A percentile compares a stretch with the other conserved stretches of the same genome.
These are phyloP conservation scores for Coracopsis vasa DNA, from an alignment of 2,113 vertebrate species.

Conservation along the genomic window DNA sequence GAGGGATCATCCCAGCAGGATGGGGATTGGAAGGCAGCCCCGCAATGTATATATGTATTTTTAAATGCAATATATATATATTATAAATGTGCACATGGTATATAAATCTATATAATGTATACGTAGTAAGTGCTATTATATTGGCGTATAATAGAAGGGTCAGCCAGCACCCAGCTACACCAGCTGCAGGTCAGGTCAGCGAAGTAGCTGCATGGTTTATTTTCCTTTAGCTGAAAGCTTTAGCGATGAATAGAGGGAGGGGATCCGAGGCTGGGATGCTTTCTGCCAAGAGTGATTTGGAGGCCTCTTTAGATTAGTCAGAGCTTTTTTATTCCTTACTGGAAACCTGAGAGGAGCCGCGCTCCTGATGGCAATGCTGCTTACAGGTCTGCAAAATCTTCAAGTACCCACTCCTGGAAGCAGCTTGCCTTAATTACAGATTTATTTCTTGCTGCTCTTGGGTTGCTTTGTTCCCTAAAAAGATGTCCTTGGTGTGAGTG, in stretches of 20 bases:
- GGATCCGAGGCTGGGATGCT: slow-evolving; percentile 62
- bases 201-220: slow-evolving; percentile 72
- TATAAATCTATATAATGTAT: background rate
- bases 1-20: background rate
- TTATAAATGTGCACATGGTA: background rate
- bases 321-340: slow-evolving; percentile 82
- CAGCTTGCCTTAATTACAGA: background rate
- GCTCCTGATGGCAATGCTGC: background rate
- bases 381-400: slow-evolving; percentile 23
- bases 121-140: background rate
- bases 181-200: slow-evolving; percentile 77
- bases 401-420: background rate
- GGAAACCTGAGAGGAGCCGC: slow-evolving; percentile 34
- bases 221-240: slow-evolving; percentile 72
- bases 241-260: slow-evolving; percentile 89
- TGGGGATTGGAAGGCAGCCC: background rate
- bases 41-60: background rate
- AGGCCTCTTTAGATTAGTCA: slow-evolving; percentile 81
- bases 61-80: background rate
- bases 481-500: background rate
- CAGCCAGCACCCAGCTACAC: slow-evolving; percentile 14
- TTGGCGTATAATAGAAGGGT: slow-evolving; percentile 31
- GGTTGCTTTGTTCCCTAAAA: background rate
- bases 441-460: background rate
- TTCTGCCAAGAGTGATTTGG: slow-evolving; percentile 76